These are phyloP conservation scores for Nymphalis urticae DNA, from an alignment of 2,888 invertebrate species.

Conservation along the genomic window DNA sequence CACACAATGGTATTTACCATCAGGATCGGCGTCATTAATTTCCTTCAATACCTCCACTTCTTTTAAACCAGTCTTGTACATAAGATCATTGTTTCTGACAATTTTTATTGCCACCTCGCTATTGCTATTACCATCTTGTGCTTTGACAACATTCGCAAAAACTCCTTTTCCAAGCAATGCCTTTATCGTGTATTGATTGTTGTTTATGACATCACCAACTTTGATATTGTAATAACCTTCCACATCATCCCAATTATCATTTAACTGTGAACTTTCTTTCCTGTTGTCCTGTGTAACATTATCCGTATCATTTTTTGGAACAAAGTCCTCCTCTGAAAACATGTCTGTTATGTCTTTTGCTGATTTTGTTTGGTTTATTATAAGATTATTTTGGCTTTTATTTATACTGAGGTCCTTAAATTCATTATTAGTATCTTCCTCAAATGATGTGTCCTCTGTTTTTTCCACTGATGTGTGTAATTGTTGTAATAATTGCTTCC, in stretches of 20 bases:
- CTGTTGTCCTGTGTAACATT: conserved; percentile 52
- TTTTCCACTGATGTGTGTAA: conserved; percentile 38
- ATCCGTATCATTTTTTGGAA: conserved; percentile 78
- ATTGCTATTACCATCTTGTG: conserved; percentile 91
- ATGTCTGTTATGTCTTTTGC: conserved; percentile 86
- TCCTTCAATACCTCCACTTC: conserved; percentile 96
- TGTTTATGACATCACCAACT: conserved; percentile 92
- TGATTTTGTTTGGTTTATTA: conserved; percentile 55
- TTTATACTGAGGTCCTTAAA: conserved; percentile 44
- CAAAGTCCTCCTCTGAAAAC: conserved; percentile 95
- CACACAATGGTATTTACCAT: conserved; percentile 97
- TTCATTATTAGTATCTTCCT: conserved; percentile 31
- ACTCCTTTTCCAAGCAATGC: conserved; percentile 99
- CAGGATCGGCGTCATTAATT: conserved; percentile 96
- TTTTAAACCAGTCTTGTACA: conserved; percentile 98
- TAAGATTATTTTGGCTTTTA: conserved; percentile 31
- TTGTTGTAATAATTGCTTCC: conserved; percentile 90
- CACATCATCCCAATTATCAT: conserved; percentile 99
- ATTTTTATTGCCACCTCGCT: conserved; percentile 98
- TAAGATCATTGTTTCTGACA: conserved; percentile 98
- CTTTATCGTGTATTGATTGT: conserved; percentile 93
- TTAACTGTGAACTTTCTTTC: conserved; percentile 91
- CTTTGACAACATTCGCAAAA: conserved; percentile 97
- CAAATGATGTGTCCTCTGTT: conserved; percentile 32
- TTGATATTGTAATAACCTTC: conserved; percentile 98